Base-by-base conservation (phyloP, 2,888 invertebrate species). In the Catocala sponsa region DNA sequence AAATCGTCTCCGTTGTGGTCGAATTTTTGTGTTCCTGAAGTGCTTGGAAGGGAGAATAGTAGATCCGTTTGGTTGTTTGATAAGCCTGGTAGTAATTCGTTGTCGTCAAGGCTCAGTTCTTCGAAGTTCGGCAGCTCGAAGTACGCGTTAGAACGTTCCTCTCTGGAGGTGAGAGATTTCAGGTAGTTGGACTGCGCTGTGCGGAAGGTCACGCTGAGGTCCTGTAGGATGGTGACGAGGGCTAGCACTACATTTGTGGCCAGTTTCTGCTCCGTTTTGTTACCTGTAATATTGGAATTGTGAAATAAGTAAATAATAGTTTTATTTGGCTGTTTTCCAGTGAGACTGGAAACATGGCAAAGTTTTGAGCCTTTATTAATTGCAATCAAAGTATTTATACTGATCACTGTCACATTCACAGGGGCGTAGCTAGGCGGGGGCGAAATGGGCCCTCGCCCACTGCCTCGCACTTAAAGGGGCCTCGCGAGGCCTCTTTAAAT, bases 141-240 rank as follows among this genome's bases (percentile, higher is more conserved):
- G 91, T 97, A 98, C 44, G 97, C 97, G 80, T 97, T 97, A 1
- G 98, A 98, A 56, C 98, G 95, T 82, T 99, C 98, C 86, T 99
- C 99, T 72, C 99, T 95, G 0, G 97, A 97, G 66, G 98, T 98
- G 0, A 99, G 93, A 77, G 98, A 98, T 83, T 96, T 96, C 62
- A 99, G 94, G 87, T 99, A 99, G 70, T 96, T 95, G 70, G 97
- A 98, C 86, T 99, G 99, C 15, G 97, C 97, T 12, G 96, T 95
- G 62, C 98, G 96, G 87, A 99, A 99, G 66, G 96, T 96, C 0
- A 96, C 90, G 5, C 98, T 98, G 55, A 99, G 90, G 63, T 99
- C 98, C 90, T 99, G 99, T 5, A 99, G 93, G 0, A 97, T 96
- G n/a, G 97, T 95, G 0, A 98, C 97, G 49, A 99, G 94, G 4